A percentile compares a stretch with the other conserved stretches of the same genome.
Evolutionary conservation across 2,888 invertebrate genomes (phyloP).

Genomic region (Fragum whitleyi): DNA sequence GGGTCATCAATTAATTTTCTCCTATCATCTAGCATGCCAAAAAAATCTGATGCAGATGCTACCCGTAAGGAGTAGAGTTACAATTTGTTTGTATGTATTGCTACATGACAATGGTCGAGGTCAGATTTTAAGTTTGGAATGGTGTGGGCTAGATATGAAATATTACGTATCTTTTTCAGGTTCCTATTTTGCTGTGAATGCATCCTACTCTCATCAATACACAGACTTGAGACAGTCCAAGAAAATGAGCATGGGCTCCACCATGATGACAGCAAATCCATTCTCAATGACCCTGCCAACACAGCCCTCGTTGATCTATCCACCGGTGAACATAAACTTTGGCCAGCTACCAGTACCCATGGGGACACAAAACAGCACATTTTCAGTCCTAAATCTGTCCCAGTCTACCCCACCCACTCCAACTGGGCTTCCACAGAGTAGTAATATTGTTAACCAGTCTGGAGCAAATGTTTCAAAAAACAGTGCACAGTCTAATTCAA

Average conservation of each 20-base stretch:
- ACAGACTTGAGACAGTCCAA: constrained; percentile 67
- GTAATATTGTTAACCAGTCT: background rate
- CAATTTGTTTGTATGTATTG: too few species aligned
- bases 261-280: constrained; percentile 45
- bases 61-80: too few species aligned
- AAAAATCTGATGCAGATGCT: too few species aligned
- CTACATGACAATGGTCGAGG: too few species aligned
- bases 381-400: constrained; percentile 25
- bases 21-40: too few species aligned
- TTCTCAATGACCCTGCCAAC: constrained; percentile 46
- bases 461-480: background rate
- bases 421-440: constrained; percentile 9
- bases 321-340: constrained; percentile 41
- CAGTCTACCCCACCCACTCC: constrained; percentile 7
- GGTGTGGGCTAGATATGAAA: too few species aligned
- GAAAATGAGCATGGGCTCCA: constrained; percentile 22
- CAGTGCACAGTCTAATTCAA: background rate
- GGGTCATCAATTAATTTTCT: too few species aligned
- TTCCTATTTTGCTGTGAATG: constrained; percentile 77
- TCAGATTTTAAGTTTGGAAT: too few species aligned
- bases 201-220: constrained; percentile 79
- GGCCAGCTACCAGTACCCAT: constrained; percentile 28
- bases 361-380: constrained; percentile 13
- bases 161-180: constrained; percentile 69
- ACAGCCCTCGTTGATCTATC: constrained; percentile 37